Evolutionary conservation across 2,797 vertebrate genomes (phyloP), one percentile per base, ranked within the genome.

Genomic region (Betta splendens): DNA sequence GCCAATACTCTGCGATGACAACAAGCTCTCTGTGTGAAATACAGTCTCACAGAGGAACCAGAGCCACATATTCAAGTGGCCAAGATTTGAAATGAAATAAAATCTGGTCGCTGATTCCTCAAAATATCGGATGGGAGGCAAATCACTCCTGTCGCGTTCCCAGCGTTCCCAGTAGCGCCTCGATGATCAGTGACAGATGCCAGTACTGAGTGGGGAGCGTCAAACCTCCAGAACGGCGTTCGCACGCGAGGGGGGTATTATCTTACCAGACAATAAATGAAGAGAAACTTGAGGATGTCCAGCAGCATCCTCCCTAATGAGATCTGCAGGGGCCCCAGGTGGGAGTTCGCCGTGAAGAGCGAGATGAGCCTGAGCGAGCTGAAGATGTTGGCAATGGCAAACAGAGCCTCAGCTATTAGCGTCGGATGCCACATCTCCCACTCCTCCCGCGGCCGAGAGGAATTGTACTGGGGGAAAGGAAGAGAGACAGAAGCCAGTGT

Each of bases 341-440:
- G 97, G 4, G 97, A 98, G 90, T 98, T 99, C 67, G 97, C 97
- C 52, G 97, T 98, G 92, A 99, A 99, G 58, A 99, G 93, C 46
- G 96, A 98, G 79, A 99, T 99, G 92, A 99, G 95, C 28, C 96
- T 91, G 81, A 99, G 90, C 10, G 97, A 99, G 72, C 96, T 98
- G 85, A 99, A 94, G 88, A 99, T 99, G 92, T 99, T 99, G 88
- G 97, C 97, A 89, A 99, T 98, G 75, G 96, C 96, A 73, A 98
- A 98, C 65, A 98, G 93, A 2, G 95, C 97, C 91, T 98, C 97
- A 0, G 97, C 96, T 32, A 98, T 98, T 49, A 98, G 92, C 2
- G 97, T 98, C 0, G 97, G 97, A 80, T 98, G 97, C 97, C 96
- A 98, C 96, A 98, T 98, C 85, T 98, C 97, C 96, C 97, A 98